Percentiles rank a stretch among this genome's conserved stretches.
phyloP scores from a whole-genome alignment of 2,797 vertebrate species.

The Aythya fuligula region DNA sequence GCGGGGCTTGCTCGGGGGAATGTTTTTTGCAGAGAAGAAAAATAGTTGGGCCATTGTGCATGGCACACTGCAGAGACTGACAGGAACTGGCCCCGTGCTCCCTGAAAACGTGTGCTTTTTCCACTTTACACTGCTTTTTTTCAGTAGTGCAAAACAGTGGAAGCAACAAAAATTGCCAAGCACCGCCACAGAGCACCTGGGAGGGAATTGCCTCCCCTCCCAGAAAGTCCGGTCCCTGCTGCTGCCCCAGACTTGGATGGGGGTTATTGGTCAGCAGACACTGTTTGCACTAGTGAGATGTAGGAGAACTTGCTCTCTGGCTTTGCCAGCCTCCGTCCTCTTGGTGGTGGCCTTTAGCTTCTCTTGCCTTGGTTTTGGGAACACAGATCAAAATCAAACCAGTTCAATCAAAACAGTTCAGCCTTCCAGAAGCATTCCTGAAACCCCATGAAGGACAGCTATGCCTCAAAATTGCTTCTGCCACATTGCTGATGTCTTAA shows the following conservation, averaged over 20 bases:
- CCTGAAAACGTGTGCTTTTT: not conserved
- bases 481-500: not conserved
- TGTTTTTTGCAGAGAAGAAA: not conserved
- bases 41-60: not conserved
- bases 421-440: not conserved
- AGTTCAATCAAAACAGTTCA: not conserved
- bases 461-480: not conserved
- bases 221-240: not conserved
- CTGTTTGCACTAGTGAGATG: not conserved
- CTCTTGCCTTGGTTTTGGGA: not conserved
- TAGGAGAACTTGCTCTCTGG: not conserved
- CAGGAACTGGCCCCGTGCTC: not conserved
- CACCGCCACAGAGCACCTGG: not conserved
- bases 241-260: not conserved
- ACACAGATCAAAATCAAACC: not conserved
- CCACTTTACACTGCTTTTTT: not conserved
- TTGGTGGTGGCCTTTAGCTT: not conserved
- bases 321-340: not conserved
- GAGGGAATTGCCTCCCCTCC: fast-evolving
- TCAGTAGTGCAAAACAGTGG: slow-evolving; percentile 1
- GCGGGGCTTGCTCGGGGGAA: slow-evolving; percentile 7
- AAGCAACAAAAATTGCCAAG: not conserved
- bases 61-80: not conserved
- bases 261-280: not conserved
- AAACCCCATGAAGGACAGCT: not conserved